Conservation (phyloP, 2,888 invertebrate genomes). For the Andrena trimmerana region DNA sequence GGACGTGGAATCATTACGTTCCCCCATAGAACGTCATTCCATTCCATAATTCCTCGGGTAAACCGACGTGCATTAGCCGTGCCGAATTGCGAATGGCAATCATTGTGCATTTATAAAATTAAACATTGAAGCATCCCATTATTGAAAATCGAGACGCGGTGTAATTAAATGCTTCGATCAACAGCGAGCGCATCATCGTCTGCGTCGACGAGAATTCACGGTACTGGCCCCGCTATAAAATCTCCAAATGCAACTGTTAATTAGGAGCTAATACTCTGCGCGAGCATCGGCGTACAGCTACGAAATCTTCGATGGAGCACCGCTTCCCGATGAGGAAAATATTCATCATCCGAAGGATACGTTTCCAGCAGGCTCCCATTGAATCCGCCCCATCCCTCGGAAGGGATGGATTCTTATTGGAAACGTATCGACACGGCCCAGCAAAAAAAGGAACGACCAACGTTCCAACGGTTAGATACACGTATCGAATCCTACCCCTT, state of each 20-base stretch:
- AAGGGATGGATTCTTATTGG: conserved; percentile 48
- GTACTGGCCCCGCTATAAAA: not conserved
- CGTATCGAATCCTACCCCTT: conserved; percentile 16
- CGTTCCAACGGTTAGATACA: conserved; percentile 40
- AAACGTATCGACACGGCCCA: conserved; percentile 35
- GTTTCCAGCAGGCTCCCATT: conserved; percentile 8
- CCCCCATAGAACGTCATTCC: not conserved
- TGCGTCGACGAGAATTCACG: not conserved
- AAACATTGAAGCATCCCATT: conserved; percentile 18
- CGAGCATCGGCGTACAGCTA: too few relatives aligned
- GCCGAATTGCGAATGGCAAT: not conserved
- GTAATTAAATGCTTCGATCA: conserved; percentile 16
- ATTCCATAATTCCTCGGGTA: conserved; percentile 24
- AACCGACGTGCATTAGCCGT: conserved; percentile 1
- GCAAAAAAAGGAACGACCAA: conserved; percentile 17
- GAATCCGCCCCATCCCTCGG: conserved; percentile 4
- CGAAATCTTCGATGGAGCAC: not conserved
- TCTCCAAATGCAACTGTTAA: not conserved
- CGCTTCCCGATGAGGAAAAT: not conserved
- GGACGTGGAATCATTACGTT: conserved; percentile 9
- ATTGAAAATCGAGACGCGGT: conserved; percentile 17
- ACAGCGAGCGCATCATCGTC: not conserved
- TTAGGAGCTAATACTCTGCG: not conserved
- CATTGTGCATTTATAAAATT: conserved; percentile 23
- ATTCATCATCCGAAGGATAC: conserved; percentile 28